Percentiles rank a stretch among this genome's conserved stretches.
Conservation (phyloP, 2,797 vertebrate genomes). For the Propithecus perrieri region DNA sequence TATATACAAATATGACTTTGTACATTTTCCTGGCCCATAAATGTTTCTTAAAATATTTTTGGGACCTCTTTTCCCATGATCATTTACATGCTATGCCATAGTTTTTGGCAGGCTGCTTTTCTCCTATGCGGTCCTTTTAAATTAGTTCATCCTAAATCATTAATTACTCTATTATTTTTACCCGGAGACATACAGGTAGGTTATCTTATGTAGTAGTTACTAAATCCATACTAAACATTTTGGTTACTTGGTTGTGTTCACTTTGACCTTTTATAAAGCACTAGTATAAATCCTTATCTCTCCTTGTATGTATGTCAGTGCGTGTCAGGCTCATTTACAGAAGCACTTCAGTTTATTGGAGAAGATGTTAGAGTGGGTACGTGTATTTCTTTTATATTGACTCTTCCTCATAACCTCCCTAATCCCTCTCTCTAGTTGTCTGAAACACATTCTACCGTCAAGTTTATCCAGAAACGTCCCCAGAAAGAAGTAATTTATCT, state of each 20-base stretch:
- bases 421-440: background rate
- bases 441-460: background rate
- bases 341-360: background rate
- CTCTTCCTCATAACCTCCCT: background rate
- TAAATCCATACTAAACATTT: slow-evolving; percentile 2
- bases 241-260: background rate
- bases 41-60: slow-evolving; percentile 15
- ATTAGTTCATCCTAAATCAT: background rate
- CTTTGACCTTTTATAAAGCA: background rate
- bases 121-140: background rate
- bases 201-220: background rate
- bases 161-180: background rate
- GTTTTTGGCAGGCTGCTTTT: background rate
- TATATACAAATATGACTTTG: background rate
- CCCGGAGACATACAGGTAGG: background rate
- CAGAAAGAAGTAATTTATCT: background rate
- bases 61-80: background rate
- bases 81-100: background rate
- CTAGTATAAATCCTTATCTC: background rate
- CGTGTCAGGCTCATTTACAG: background rate
- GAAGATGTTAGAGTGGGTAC: background rate
- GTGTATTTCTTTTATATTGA: background rate
- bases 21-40: background rate
- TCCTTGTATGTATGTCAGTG: background rate
- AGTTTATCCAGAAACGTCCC: background rate